Conservation (phyloP, 2,113 vertebrate species). For the Haplochromis burtoni region DNA sequence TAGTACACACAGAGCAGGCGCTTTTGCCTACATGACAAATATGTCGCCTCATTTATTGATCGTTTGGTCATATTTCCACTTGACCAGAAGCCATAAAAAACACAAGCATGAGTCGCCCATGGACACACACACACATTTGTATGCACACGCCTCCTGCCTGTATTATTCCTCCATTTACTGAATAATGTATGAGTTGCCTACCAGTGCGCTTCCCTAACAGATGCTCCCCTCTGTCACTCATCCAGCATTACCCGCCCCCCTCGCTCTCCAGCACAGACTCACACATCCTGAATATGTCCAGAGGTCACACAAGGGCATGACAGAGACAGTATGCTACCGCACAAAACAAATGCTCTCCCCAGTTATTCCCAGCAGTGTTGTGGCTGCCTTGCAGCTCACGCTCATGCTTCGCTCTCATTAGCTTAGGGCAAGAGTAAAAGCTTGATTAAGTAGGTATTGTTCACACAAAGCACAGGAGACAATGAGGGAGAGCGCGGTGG, state of each 20-base stretch:
- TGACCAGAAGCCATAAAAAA: slow-evolving; percentile 10
- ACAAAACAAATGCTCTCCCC: neutral
- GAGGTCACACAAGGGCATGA: slow-evolving; percentile 52
- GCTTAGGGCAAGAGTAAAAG: neutral
- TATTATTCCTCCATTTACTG: slow-evolving; percentile 38
- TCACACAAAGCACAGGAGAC: slow-evolving; percentile 9
- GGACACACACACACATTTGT: neutral
- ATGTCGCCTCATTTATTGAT: neutral
- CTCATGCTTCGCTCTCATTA: neutral
- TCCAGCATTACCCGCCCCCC: slow-evolving; percentile 4
- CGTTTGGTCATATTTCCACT: slow-evolving; percentile 2
- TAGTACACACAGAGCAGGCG: neutral
- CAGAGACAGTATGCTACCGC: neutral
- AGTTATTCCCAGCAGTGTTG: neutral
- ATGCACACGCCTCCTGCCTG: neutral
- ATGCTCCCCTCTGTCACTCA: slow-evolving; percentile 64
- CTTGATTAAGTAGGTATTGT: slow-evolving; percentile 17
- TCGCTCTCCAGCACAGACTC: neutral
- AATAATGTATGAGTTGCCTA: slow-evolving; percentile 64
- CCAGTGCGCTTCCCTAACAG: slow-evolving; percentile 48
- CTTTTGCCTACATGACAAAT: neutral
- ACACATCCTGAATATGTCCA: neutral
- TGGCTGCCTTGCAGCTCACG: neutral
- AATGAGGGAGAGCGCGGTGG: neutral
- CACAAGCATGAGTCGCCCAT: neutral